Evolutionary conservation across 2,888 invertebrate species (phyloP).

Genomic region (Ophion costatus): DNA sequence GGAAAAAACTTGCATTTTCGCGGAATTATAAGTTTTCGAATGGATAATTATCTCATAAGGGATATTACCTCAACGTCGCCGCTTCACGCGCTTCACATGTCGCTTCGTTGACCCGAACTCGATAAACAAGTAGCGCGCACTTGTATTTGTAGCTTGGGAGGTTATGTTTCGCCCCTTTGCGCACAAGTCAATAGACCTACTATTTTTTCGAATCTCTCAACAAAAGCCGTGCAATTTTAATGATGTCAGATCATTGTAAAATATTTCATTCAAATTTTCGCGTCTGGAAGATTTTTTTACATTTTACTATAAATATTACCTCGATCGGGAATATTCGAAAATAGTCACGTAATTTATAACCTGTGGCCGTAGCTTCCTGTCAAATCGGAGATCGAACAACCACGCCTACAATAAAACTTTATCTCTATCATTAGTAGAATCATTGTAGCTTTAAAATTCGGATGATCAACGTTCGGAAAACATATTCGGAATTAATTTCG

Average conservation of each 20-base stretch:
- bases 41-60: not conserved
- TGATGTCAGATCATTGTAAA: not conserved
- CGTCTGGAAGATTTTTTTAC: not conserved
- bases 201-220: not conserved
- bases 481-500: not conserved
- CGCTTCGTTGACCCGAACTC: not conserved
- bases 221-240: not conserved
- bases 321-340: not conserved
- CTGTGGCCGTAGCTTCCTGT: not conserved
- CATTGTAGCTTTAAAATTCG: not conserved
- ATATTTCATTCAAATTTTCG: not conserved
- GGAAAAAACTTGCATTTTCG: not conserved
- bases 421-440: not conserved
- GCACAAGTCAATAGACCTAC: not conserved
- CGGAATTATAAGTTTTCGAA: not conserved
- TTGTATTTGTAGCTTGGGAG: not conserved
- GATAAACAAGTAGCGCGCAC: not conserved
- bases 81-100: not conserved
- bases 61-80: not conserved
- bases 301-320: not conserved
- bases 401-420: not conserved
- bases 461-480: not conserved
- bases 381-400: not conserved
- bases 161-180: not conserved
- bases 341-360: not conserved